A percentile compares a stretch with the other conserved stretches of the same genome.
phyloP scores from a whole-genome alignment of 2,888 invertebrate genomes.

The Phengaris alcon region DNA sequence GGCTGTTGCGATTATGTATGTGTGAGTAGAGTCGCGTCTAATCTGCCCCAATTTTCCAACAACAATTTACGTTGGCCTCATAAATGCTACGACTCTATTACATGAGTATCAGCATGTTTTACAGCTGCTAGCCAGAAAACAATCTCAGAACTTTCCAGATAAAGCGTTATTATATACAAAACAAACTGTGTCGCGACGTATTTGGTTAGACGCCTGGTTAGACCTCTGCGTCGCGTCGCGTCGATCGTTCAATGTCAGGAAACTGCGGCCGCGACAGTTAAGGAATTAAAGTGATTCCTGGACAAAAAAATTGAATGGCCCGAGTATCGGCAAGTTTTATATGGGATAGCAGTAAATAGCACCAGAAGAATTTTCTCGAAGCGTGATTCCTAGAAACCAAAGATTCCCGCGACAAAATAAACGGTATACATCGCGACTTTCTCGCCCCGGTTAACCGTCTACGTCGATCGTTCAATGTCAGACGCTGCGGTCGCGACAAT shows the following conservation, averaged over 20 bases:
- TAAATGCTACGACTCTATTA: no score
- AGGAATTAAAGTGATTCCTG: slow-evolving; percentile 69
- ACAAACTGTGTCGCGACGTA: no score
- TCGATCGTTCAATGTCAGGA: slow-evolving; percentile 21
- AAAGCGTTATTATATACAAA: no score
- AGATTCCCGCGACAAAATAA: not conserved
- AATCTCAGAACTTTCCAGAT: no score
- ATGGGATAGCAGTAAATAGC: no score
- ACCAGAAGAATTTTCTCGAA: not conserved
- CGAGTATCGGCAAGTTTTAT: no score
- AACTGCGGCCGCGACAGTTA: slow-evolving; percentile 44
- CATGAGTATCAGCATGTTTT: no score
- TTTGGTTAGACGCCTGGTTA: not conserved
- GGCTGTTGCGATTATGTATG: no score
- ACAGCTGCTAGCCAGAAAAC: no score
- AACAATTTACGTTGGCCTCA: no score
- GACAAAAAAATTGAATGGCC: slow-evolving; percentile 37
- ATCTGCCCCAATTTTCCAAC: no score
- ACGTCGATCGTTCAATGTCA: slow-evolving; percentile 28
- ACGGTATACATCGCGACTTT: not conserved
- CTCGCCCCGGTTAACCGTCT: not conserved
- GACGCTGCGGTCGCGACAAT: slow-evolving; percentile 40
- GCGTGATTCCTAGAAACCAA: not conserved
- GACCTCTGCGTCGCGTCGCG: slow-evolving; percentile 11
- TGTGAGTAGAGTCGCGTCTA: no score